Evolutionary conservation across 2,797 vertebrate species (phyloP), one percentile per base, ranked within the genome.

Genomic region (Cryptoprocta ferox): DNA sequence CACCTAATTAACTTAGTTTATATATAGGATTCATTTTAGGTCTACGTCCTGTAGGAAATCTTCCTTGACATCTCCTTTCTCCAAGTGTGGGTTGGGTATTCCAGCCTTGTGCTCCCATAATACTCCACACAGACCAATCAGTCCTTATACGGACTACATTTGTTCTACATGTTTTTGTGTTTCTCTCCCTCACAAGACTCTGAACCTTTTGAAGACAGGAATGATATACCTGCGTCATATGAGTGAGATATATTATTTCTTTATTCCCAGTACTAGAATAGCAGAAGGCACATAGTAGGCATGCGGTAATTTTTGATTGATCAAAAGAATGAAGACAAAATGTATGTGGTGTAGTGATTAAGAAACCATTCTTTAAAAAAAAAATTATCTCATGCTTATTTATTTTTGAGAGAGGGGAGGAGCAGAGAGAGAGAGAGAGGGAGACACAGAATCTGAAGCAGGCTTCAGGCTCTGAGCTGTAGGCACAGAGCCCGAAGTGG

Each of bases 11-110:
- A 91, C 16, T 79, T 48, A 61, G 28, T 91, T 92, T 53, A 75
- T 59, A 82, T 73, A 50, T 82, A 86, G 83, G 39, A 63, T 56
- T 95, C 30, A 90, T 48, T 94, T 87, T 95, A 94, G 48, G 68
- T 26, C 79, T 14, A 37, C 21, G 3, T 71, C 14, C 14, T 97
- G 7, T 6, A 84, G 59, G 50, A 95, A 90, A 87, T 11, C 15
- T 68, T 94, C 50, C 28, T 80, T 53, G 56, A 75, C 3, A 24
- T 39, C 6, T 48, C 35, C 14, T 89, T 93, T 50, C 6, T 84
- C 59, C 65, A 84, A 61, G 39, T 63, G n/a, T 96, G 26, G 15
- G 71, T 89, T 73, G 65, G 35, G 32, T 59, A 87, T 71, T 88
- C 42, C 35, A 48, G 45, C 30, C 79, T 93, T 96, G 39, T 93